Base-by-base conservation (phyloP, 2,797 vertebrate genomes). In the Euthynnus affinis region DNA sequence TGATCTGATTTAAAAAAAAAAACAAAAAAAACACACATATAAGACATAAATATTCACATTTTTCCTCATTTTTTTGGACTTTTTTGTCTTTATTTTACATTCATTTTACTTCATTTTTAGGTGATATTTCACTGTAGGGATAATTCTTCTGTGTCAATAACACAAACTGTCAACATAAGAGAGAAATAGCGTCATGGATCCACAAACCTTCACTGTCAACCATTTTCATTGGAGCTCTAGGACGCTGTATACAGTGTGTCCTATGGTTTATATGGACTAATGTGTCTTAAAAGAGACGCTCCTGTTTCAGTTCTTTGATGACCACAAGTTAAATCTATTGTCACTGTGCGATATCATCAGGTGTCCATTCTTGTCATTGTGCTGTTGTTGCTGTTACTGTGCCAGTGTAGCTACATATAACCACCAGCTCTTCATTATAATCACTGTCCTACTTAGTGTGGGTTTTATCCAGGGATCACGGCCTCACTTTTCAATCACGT, bases 1-100 rank as follows among this genome's bases (percentile, higher is more conserved):
- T 97, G 67, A 99, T 96, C 98, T 99, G 77, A 64, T 2, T 48
- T 8, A 0, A 0, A 17, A 27, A n/a, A n/a, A 37, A 29, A 72
- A 3, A 75, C 3, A n/a, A 75, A n/a, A 22, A n/a, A n/a, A n/a
- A n/a, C n/a, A n/a, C n/a, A 46, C 6, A 2, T 18, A 49, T 20
- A 37, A 20, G 6, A 55, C 0, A 2, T 8, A 0, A 59, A 15
- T 6, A 42, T 58, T 71, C 1, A 3, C 23, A 29, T n/a, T n/a
- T n/a, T 15, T 25, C 4, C 14, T 48, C 29, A 0, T 4, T 60
- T 32, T 40, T 62, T 6, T n/a, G 7, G 22, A 9, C 34, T 23
- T 69, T 15, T n/a, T 2, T 20, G 2, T 48, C 44, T 17, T 48
- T 17, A 48, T 18, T 5, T 48, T 48, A 5, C 1, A 56, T 20